Evolutionary conservation across 2,797 vertebrate genomes (phyloP), one percentile per base, ranked within the genome.

Genomic region (Anas bahamensis): DNA sequence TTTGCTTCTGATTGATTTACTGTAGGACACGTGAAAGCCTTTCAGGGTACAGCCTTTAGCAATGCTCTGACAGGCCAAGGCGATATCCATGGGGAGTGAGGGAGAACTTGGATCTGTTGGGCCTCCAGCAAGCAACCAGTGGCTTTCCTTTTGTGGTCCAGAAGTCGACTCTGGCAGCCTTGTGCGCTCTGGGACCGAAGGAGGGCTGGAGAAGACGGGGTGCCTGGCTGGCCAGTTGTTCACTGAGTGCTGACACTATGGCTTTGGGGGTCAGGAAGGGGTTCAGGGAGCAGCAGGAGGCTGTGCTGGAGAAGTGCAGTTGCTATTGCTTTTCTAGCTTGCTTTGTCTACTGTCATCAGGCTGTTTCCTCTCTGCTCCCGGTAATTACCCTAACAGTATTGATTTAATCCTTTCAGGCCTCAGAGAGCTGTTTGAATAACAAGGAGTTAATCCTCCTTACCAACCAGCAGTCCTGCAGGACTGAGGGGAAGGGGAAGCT

Each of bases 381-480:
- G 22, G 66, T 68, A 80, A 77, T 91, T 86, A 59, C 35, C 26
- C 9, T 61, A 71, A 63, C 50, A 79, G 59, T 70, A 75, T 75
- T 81, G 65, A 83, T 78, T 91, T 61, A 88, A 94, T 91, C 73
- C 48, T 71, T 74, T 85, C 83, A 65, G 77, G 78, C 77, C 93
- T 90, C 90, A 55, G 57, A 76, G 52, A 76, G 15, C 29, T 82
- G 8, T 90, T 78, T 76, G 86, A 82, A 66, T 88, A 88, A 50
- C 87, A 90, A 77, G 46, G 44, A 83, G 55, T 55, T 77, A 71
- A 88, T 93, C 70, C 50, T 72, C 4, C 73, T 71, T 70, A 76
- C 63, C 88, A 88, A 44, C 26, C 83, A 65, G 44, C 59, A 61
- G 8, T 69, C 26, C 26, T 48, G 17, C 44, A 88, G 12, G 11